Base-by-base conservation (phyloP, 2,113 vertebrate genomes). In the Apteryx mantelli region DNA sequence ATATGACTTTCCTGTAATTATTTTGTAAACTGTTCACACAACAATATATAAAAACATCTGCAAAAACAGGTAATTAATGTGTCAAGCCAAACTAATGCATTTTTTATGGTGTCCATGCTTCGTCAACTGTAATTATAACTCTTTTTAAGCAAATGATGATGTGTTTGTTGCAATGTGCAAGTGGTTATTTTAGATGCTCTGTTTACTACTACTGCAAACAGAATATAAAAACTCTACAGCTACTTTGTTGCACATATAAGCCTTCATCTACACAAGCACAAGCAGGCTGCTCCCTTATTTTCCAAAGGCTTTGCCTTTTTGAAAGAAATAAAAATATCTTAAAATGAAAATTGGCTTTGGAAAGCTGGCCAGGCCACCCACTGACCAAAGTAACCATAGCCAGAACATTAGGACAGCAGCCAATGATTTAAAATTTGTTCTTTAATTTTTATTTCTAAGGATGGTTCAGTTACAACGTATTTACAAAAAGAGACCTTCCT, bases 31-130 rank as follows among this genome's bases (percentile, higher is more conserved):
- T 99, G 98, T 98, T 99, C 98, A 97, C 98, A 99, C 98, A 99
- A 99, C 99, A 99, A 99, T 99, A 98, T 98, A 98, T 98, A 98
- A 98, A 99, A 99, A 99, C 99, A 99, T 99, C 99, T 99, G 99
- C 99, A 99, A 98, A 99, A 99, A 98, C 99, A 99, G 98, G 98
- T 99, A 99, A 99, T 99, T 99, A 99, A 99, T 98, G 98, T 99
- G 98, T 99, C 99, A 99, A 98, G 98, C 98, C 98, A 98, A 99
- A 99, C 99, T 99, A 99, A 99, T 98, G 98, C 98, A 98, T 99
- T 99, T 99, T 98, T 98, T 99, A 98, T 99, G 98, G 98, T 98
- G 98, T 98, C 98, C 98, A 98, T 98, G 98, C 98, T 98, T 99
- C 98, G 98, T 98, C 98, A 98, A 98, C 98, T 98, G 98, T 99